Base-by-base conservation (phyloP, 2,797 vertebrate species). In the Propithecus deckenii region DNA sequence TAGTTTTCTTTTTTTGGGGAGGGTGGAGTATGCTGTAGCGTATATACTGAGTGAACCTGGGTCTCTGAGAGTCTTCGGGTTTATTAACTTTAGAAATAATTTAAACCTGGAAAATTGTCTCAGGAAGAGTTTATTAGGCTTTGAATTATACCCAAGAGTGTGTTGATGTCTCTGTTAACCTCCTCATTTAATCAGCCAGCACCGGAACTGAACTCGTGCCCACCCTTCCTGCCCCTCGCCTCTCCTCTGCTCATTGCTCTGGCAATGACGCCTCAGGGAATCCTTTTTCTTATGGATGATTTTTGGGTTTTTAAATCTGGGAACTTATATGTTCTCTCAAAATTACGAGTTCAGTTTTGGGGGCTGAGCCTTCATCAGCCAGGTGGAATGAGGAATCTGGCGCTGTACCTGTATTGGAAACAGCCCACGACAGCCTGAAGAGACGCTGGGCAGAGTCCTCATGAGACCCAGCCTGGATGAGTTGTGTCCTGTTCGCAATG, bases 221-320 rank as follows among this genome's bases (percentile, higher is more conserved):
- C 15, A 10, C 4, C 13, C 4, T 32, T 90, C 20, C 67, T 75
- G 1, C 35, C 20, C 2, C 2, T 13, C 3, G 61, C 7, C 14
- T 17, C 15, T 59, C 7, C 1, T 35, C 43, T 67, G 63, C 28
- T n/a, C 22, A 4, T 23, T 9, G 23, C 55, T 11, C 55, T 57
- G 55, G 55, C 55, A 25, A 1, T 57, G 55, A 57, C 3, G 55
- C 55, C 55, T 89, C n/a, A 84, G 59, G 79, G 93, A 95, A 81
- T 76, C 32, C 46, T 91, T 86, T 71, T 65, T 65, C 75, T 25
- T 63, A 10, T 41, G 52, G 43, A 71, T 25, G 9, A 7, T 1
- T 84, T 91, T 12, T 87, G 80, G 18, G 30, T n/a, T 94, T 95
- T 92, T 80, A 32, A 79, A 63, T 88, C 75, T 81, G 30, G 85